Base-by-base conservation (phyloP, 1,140 invertebrate genomes). In the Macrobrachium nipponense region DNA sequence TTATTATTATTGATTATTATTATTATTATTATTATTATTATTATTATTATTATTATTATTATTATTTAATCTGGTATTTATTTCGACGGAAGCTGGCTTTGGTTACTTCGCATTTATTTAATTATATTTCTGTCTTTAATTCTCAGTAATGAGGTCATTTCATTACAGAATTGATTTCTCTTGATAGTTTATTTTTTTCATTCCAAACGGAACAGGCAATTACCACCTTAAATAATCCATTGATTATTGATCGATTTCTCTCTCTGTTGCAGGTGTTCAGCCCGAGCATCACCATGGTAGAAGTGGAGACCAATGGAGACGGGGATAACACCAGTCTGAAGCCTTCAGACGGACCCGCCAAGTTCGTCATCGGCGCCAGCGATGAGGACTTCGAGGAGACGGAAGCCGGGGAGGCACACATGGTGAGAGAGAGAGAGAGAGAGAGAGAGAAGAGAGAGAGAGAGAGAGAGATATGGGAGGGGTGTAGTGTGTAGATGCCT, bases 351-450 rank as follows among this genome's bases (percentile, higher is more conserved):
- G 44, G 27, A 15, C 64, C 82, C 7, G 82, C 82, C 61, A 85
- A 85, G 60, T 83, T 83, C 59, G 75, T 79, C 6, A 85, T 85
- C 23, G 82, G 82, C 7, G 82, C 82, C 76, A 85, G 82, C 64
- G 82, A 85, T 36, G 82, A 85, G 61, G 82, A 85, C 10, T 85
- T 85, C 27, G 82, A 85, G 10, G 82, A 85, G 36, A 75, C 75
- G 5, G 76, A 85, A 12, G 64, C 60, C 17, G 59, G 44, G 77
- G 75, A 85, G 64, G 23, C 36, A 7, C 20, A 23, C 23, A 43
- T 70, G 68, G 51, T 51, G 51, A 51, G 51, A 51, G 8, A 59
- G 44, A 58, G 36, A 51, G 27, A 64, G 18, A n/a, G 44, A 51
- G 27, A 27, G 61, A 64, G 60, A 17, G 15, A 17, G 12, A 17